Conservation (phyloP, 37 sponge, comb jelly and placozoan genomes). For the Axinella damicornis region DNA sequence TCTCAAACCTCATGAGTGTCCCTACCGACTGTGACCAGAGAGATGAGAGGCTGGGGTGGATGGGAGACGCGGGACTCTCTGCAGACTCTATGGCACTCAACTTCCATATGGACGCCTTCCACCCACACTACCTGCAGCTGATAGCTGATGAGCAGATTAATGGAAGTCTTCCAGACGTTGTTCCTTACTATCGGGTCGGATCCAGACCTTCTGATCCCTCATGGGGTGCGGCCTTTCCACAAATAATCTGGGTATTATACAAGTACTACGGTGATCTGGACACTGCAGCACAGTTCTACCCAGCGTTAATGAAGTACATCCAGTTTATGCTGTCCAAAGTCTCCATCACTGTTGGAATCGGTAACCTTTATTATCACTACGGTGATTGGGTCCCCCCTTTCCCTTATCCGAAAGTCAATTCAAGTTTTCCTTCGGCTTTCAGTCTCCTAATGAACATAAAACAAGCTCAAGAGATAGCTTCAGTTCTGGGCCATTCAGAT, state of each 20-base stretch:
- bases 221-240: conserved; percentile 78
- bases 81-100: conserved; percentile 67
- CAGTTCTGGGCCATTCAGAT: conserved; percentile 1
- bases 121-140: conserved; percentile 30
- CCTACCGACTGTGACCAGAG: conserved; percentile 77
- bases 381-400: conserved; percentile 84
- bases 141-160: conserved; percentile 50
- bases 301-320: conserved; percentile 24
- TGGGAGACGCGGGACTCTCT: conserved; percentile 77
- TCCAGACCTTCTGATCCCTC: conserved; percentile 76
- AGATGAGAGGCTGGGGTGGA: conserved; percentile 82
- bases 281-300: conserved; percentile 27
- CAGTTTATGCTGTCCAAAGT: conserved; percentile 21
- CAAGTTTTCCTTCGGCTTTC: conserved; percentile 63
- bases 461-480: conserved; percentile 56
- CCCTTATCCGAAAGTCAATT: conserved; percentile 37
- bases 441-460: conserved; percentile 51
- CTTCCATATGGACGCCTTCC: conserved; percentile 66
- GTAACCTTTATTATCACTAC: conserved; percentile 50
- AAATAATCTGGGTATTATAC: conserved; percentile 54
- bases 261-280: conserved; percentile 45
- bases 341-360: conserved; percentile 52
- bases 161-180: conserved; percentile 74
- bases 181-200: conserved; percentile 60
- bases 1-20: conserved; percentile 80